phyloP scores from a whole-genome alignment of 2,797 vertebrate genomes.

The Acropternis orthonyx region DNA sequence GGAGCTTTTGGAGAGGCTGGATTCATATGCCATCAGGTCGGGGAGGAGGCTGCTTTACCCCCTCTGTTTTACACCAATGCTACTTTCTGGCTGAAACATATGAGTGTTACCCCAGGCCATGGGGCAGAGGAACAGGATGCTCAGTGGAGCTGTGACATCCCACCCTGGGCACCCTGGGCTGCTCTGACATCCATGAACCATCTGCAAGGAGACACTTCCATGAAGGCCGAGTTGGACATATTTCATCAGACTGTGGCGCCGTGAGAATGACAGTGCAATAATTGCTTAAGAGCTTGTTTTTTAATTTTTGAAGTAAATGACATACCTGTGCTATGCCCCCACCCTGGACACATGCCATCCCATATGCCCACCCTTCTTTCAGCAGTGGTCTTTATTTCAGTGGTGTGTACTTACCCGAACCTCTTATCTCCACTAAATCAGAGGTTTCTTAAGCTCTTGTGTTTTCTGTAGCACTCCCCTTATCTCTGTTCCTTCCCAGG shows the following conservation, averaged over 20 bases:
- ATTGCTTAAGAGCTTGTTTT: not conserved
- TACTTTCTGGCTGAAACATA: not conserved
- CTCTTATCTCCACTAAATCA: conserved; percentile 42
- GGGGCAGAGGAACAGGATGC: not conserved
- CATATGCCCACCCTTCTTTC: not conserved
- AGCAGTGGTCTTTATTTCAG: not conserved
- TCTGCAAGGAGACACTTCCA: not conserved
- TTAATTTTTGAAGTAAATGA: not conserved
- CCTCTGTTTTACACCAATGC: not conserved
- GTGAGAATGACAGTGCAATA: not conserved
- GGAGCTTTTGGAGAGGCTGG: not conserved
- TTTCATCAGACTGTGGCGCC: not conserved
- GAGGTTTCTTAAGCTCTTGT: conserved; percentile 30
- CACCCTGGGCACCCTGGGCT: not conserved
- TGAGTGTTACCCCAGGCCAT: not conserved
- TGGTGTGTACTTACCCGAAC: not conserved
- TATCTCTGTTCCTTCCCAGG: conserved; percentile 39
- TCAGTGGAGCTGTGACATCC: not conserved
- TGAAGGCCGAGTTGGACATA: not conserved
- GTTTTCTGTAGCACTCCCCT: conserved; percentile 47
- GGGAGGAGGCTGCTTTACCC: not conserved
- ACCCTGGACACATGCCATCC: not conserved
- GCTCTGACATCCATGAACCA: not conserved
- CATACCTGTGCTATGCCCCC: not conserved
- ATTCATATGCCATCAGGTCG: fast-evolving